A percentile compares a stretch with the other conserved stretches of the same genome.
These are phyloP conservation scores for Lumbricus terrestris DNA, from an alignment of 2,888 invertebrate genomes.

Conservation along the genomic window DNA sequence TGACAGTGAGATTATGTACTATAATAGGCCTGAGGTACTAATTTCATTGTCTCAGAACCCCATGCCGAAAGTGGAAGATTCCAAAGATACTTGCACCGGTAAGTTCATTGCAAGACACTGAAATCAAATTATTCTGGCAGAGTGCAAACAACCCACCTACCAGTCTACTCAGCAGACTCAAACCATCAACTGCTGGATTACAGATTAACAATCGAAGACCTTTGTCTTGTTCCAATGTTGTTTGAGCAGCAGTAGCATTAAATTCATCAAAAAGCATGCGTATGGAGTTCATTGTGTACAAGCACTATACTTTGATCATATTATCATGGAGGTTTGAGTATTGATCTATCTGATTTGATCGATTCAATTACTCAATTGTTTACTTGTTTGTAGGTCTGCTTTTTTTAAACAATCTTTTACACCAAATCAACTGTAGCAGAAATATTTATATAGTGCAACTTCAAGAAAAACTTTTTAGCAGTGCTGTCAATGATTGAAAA, in stretches of 20 bases:
- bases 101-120: neutral
- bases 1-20: no score
- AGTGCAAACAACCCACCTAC: neutral
- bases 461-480: no score
- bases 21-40: no score
- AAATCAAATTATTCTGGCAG: neutral
- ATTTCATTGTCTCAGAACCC: neutral
- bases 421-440: neutral
- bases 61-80: neutral
- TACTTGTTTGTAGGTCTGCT: neutral
- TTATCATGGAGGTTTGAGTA: neutral
- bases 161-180: neutral
- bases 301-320: neutral
- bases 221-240: no score
- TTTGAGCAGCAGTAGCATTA: neutral
- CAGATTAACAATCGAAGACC: no score
- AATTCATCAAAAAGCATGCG: neutral
- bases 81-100: no score
- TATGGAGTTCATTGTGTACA: neutral
- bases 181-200: neutral
- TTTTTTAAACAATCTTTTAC: neutral
- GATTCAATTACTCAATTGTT: neutral
- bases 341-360: neutral
- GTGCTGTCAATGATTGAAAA: no score
- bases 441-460: no score